Conservation (phyloP, 1,140 invertebrate species). For the Bombus picipes region DNA sequence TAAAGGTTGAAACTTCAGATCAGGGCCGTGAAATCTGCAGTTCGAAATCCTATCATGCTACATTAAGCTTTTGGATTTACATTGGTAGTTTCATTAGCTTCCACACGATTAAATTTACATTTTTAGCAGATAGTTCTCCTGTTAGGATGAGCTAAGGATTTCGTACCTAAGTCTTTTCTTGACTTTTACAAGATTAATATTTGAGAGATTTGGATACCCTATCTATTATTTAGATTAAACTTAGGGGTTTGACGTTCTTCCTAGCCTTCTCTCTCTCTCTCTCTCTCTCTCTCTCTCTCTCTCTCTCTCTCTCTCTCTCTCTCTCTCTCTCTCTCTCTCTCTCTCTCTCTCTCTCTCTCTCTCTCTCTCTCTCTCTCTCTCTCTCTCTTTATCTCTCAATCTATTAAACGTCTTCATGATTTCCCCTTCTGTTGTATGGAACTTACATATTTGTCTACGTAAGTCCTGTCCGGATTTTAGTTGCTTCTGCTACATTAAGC, state of each 20-base stretch:
- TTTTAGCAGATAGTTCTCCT: conserved; percentile 18
- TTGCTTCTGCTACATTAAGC: conserved; percentile 15
- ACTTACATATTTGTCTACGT: conserved; percentile 36
- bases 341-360: too few relatives aligned
- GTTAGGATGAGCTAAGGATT: conserved; percentile 9
- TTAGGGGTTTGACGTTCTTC: conserved; percentile 9
- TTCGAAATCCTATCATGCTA: not conserved
- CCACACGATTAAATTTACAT: conserved; percentile 26
- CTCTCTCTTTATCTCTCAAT: too few relatives aligned
- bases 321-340: too few relatives aligned
- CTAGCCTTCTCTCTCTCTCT: too few relatives aligned
- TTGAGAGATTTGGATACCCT: not conserved
- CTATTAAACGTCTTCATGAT: conserved; percentile 27
- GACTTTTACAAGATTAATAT: conserved; percentile 26
- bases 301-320: too few relatives aligned
- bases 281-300: too few relatives aligned
- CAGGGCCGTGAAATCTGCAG: not conserved
- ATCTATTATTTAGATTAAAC: conserved; percentile 28
- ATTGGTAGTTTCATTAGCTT: conserved; percentile 23
- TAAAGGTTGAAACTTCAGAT: not conserved
- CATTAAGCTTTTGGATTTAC: conserved; percentile 9
- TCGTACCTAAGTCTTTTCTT: not conserved
- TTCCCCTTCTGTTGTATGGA: not conserved
- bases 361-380: too few relatives aligned
- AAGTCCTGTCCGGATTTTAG: not conserved